Evolutionary conservation across 2,113 vertebrate genomes (phyloP), one percentile per base, ranked within the genome.

Genomic region (Thermophis baileyi): DNA sequence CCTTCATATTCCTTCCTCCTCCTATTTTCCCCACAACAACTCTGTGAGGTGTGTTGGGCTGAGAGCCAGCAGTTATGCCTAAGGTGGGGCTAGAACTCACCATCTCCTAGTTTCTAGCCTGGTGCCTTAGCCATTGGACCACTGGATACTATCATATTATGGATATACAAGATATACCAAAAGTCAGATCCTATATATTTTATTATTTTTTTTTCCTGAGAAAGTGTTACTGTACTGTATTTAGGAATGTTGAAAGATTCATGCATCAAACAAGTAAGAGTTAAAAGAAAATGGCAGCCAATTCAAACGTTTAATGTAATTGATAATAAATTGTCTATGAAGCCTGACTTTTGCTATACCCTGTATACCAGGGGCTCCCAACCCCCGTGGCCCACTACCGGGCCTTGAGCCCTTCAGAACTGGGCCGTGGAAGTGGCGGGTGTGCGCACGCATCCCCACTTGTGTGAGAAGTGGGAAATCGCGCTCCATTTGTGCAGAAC

Each of bases 351-450:
- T 69, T 69, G 60, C 27, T 69, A 69, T n/a, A n/a, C 60, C 60
- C 27, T 69, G 4, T 14, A n/a, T n/a, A 69, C 30, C 30, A 63
- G 60, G 30, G 11, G 11, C 3, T 30, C 57, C 27, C 57, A 63
- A 63, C 4, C 60, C 60, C 11, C 1, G 4, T 30, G 60, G 30
- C 4, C 57, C 27, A 69, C 60, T 69, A n/a, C 11, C 3, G 2
- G 60, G 1, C 11, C 60, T n/a, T 69, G 60, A 69, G 60, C 30
- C 30, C 60, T 69, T 63, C 12, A 14, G 11, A 69, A 69, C 30
- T 2, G 0, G 30, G 12, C 60, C 0, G 0, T n/a, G 30, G 60
- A 69, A 14, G 60, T 69, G 1, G 30, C 60, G 1, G 30, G 12
- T 69, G 60, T n/a, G 1, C 30, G 10, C 57, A 63, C 27, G 2